These are phyloP conservation scores for Hyalella azteca DNA, from an alignment of 2,888 invertebrate genomes.

Conservation along the genomic window DNA sequence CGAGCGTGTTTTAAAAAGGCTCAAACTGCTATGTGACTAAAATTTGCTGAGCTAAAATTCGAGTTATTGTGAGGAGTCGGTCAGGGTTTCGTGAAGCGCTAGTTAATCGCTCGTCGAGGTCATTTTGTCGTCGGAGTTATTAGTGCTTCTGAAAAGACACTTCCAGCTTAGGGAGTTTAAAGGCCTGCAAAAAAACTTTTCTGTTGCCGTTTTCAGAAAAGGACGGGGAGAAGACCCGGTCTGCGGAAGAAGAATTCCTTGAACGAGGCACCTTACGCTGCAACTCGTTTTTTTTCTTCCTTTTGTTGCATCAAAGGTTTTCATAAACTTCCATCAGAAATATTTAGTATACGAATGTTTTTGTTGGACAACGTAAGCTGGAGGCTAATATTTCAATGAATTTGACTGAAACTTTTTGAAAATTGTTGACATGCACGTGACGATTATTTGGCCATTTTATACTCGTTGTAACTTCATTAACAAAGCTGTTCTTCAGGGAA, in stretches of 20 bases:
- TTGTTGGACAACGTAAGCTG: no score
- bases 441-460: no score
- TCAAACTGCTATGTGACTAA: conserved; percentile 30
- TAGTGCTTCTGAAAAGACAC: conserved; percentile 16
- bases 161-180: conserved; percentile 27
- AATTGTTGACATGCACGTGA: no score
- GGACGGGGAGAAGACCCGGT: no score
- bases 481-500: no score
- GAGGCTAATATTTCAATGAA: no score
- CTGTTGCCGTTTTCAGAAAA: no score
- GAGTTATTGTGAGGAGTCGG: conserved; percentile 27
- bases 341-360: no score
- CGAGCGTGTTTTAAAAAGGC: conserved; percentile 20
- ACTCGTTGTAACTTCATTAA: no score
- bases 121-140: conserved; percentile 25
- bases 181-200: neutral
- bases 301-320: neutral
- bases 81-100: neutral
- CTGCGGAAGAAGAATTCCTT: no score
- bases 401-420: no score
- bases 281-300: neutral
- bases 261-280: neutral
- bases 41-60: conserved; percentile 26
- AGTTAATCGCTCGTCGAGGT: conserved; percentile 31
- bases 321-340: neutral